Base-by-base conservation (phyloP, 2,888 invertebrate species). In the Leistus spinibarbis region DNA sequence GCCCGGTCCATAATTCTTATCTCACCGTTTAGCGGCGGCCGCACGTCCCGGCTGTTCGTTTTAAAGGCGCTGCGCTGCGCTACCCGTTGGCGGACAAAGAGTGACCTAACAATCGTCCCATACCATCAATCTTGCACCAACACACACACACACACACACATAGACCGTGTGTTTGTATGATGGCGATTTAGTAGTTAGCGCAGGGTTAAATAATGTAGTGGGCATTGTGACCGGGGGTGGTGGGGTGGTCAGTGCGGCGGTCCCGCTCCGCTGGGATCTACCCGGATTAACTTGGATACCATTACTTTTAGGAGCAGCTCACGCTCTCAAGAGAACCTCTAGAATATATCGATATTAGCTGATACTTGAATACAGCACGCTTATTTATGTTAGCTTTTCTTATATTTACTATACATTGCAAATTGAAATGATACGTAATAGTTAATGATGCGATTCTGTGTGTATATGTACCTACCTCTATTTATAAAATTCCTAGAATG, bases 121-220 rank as follows among this genome's bases (percentile, higher is more conserved):
- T 40, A 40, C 40, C 40, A 40, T 40, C 40, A 40, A 40, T 40
- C 40, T 40, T 40, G 40, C 40, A 40, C 40, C 7, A 40, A 40
- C 40, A 40, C 40, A 40, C 40, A 7, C 7, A 24, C 3, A 4
- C 3, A 40, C 40, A 40, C 40, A 40, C 40, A 40, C 40, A 7
- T 24, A 24, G 24, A 4, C 3, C 3, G 24, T 24, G 7, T 24
- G 24, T 24, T 4, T 24, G 24, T 24, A 24, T 40, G 40, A n/a
- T 40, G 40, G 40, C 40, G 40, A 40, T 40, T 40, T 40, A 40
- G 40, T 40, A 40, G 40, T 40, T 40, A 40, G 40, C 40, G 13
- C 69, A n/a, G 20, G 56, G 54, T 69, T 69, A 69, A 69, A 69
- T 69, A 69, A 69, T 69, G 69, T 54, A 69, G 69, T 69, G 69